phyloP scores from a whole-genome alignment of 2,113 vertebrate species.

The Rhinichthys klamathensis region DNA sequence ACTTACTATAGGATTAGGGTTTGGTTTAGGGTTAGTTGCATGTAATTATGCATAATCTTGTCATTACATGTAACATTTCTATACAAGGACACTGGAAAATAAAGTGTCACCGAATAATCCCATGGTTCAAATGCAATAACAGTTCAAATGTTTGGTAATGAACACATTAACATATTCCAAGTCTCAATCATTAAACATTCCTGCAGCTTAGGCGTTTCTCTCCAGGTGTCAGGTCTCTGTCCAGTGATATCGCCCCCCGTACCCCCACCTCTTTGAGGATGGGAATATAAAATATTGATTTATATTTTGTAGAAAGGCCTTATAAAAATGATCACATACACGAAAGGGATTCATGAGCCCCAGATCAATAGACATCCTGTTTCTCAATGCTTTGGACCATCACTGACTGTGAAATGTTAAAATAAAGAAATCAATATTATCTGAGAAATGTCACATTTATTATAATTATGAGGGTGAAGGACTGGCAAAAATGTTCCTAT shows the following conservation, averaged over 20 bases:
- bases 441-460: constrained; percentile 97
- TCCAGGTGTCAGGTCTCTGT: constrained; percentile 91
- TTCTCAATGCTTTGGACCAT: constrained; percentile 89
- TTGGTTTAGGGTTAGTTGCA: too few relatives aligned
- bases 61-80: too few relatives aligned
- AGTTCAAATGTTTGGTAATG: neutral
- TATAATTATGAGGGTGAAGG: constrained; percentile 92
- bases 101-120: neutral
- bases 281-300: constrained; percentile 95
- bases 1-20: too few relatives aligned
- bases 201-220: neutral
- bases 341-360: constrained; percentile 90
- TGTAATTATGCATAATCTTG: too few relatives aligned
- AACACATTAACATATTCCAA: neutral
- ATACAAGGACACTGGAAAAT: too few relatives aligned
- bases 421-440: constrained; percentile 97
- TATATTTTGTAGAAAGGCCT: constrained; percentile 92
- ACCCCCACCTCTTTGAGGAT: constrained; percentile 86
- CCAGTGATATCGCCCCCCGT: constrained; percentile 22
- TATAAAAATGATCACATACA: constrained; percentile 94
- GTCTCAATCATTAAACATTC: constrained; percentile 1
- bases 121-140: neutral
- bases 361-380: constrained; percentile 92
- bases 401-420: constrained; percentile 91
- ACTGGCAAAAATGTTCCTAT: constrained; percentile 88